Evolutionary conservation across 2,113 vertebrate genomes (phyloP), one percentile per base, ranked within the genome.

Genomic region (Ranitomeya imitator): DNA sequence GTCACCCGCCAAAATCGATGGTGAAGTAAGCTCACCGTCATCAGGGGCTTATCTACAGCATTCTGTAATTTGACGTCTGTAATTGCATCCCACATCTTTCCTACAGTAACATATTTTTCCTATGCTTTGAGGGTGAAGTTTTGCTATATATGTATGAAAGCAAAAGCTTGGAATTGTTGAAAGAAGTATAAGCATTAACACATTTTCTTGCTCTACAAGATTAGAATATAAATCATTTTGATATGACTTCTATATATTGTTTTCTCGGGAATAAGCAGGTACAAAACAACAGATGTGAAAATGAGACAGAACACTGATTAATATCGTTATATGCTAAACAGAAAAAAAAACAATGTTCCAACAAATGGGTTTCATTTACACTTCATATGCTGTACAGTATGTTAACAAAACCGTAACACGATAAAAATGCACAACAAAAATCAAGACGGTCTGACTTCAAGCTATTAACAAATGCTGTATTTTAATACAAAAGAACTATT

Each of bases 301-400:
- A 55, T 71, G 65, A 83, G 61, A 54, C 61, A 83, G 81, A 83
- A 67, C 45, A 83, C 61, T 67, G 18, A 52, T 16, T 69, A 69
- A 67, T 83, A 67, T 13, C 19, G 13, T 54, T 67, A 67, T 67
- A 83, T 67, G 81, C 61, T 14, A 83, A 83, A 54, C 37, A 54
- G 13, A 55, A 84, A 26, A 69, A 21, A 69, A 83, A 84, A 84
- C 82, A 55, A 55, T 55, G 45, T 26, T 55, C 51, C 65, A 69
- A 71, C 55, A 84, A 84, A 84, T 84, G 52, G 82, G 13, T 84
- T 84, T 71, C n/a, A 84, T 84, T 84, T 71, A 84, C 51, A 84
- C 51, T 84, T 84, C 82, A 71, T 71, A 71, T 84, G 82, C 63
- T n/a, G 11, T 55, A 84, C 51, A 71, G 31, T 84, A 55, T 71